phyloP scores from a whole-genome alignment of 2,797 vertebrate species.

The Mus minutoides region DNA sequence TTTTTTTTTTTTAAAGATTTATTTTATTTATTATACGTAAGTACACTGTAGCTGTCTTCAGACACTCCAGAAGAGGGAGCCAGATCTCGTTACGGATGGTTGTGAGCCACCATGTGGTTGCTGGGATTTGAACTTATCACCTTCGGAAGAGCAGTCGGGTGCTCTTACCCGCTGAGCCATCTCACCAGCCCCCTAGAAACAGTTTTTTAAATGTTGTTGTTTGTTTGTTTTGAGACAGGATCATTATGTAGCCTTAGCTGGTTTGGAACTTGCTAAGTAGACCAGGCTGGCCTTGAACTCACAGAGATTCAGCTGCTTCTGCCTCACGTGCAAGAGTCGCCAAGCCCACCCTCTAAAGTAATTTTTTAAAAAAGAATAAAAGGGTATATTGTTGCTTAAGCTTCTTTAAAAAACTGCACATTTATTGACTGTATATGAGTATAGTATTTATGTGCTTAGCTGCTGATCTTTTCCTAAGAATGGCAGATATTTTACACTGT shows the following conservation, averaged over 20 bases:
- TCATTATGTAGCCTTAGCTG: neutral
- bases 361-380: conserved; percentile 13
- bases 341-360: neutral
- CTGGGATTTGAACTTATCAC: too few species aligned
- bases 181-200: too few species aligned
- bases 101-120: too few species aligned
- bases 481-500: conserved; percentile 26
- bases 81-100: too few species aligned
- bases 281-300: neutral
- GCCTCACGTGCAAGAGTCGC: too few species aligned
- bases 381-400: conserved; percentile 25
- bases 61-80: too few species aligned
- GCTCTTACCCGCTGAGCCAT: too few species aligned
- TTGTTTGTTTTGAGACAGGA: neutral
- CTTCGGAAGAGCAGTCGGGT: too few species aligned
- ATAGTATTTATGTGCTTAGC: neutral
- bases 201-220: too few species aligned
- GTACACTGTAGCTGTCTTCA: too few species aligned
- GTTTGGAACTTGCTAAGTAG: neutral
- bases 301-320: neutral
- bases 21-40: too few species aligned
- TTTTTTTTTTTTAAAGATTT: too few species aligned
- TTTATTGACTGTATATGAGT: conserved; percentile 53
- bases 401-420: conserved; percentile 45
- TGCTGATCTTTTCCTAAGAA: conserved; percentile 52